Base-by-base conservation (phyloP, 2,797 vertebrate genomes). In the Amazona finschi region DNA sequence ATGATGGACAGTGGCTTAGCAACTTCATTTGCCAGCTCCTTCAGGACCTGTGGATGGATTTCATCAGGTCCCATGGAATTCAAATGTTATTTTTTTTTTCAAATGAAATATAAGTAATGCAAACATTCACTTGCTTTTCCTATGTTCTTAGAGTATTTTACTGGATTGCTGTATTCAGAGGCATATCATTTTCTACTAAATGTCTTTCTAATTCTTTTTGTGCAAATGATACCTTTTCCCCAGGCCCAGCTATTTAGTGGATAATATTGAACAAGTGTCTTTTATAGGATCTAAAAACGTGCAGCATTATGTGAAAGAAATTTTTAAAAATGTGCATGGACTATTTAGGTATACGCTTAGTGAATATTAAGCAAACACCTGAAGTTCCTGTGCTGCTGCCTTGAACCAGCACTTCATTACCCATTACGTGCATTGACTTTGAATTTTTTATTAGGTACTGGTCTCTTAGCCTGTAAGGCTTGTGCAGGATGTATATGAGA, bases 311-410 rank as follows among this genome's bases (percentile, higher is more conserved):
- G 47, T 85, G 80, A 93, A 93, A 86, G 90, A 90, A 84, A 52
- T 74, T 95, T 97, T 80, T 15, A 30, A 78, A 94, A 96, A 90
- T 96, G 83, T 86, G 74, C 95, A 96, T 89, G 93, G 81, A 96
- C 87, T 97, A 93, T 96, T 90, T 96, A 85, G 16, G 92, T 85
- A 94, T 95, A 89, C 77, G 89, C 76, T 89, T 76, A 49, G 66
- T 97, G 96, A 96, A 97, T 97, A 96, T 96, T 97, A 97, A 97
- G 92, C 93, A 97, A 97, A 97, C 93, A 94, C 85, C 92, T 96
- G 94, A 96, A 96, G 82, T 94, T 97, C 66, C 86, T 84, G 74
- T 94, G 73, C 87, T 95, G 55, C 96, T 96, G 79, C 85, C 87
- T 95, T 95, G 94, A 96, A 95, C 96, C 91, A 95, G 96, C 96